These are phyloP conservation scores for Potamilus streckersoni DNA, from an alignment of 1,140 invertebrate species.

Conservation along the genomic window DNA sequence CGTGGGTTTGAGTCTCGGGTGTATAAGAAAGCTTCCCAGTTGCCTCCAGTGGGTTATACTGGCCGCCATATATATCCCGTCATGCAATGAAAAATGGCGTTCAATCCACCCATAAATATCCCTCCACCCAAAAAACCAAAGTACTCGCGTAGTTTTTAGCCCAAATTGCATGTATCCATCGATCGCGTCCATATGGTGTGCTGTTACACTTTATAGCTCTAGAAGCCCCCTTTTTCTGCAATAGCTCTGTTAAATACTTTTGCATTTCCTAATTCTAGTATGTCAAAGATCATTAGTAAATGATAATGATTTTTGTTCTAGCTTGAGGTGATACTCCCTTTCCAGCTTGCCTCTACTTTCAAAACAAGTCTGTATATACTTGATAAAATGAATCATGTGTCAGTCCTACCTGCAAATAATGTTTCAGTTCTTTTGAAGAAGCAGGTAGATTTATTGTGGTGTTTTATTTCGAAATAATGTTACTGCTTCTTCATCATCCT, in stretches of 20 bases:
- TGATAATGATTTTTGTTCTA: constrained; percentile 26
- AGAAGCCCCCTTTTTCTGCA: constrained; percentile 12
- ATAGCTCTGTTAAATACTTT: constrained; percentile 31
- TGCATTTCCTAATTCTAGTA: constrained; percentile 18
- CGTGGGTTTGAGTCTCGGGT: too few species aligned
- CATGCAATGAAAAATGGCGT: too few species aligned
- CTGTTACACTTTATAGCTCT: constrained; percentile 21
- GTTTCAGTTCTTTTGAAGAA: too few species aligned
- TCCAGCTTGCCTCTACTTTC: constrained; percentile 25
- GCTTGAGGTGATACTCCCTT: constrained; percentile 19
- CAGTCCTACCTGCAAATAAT: too few species aligned
- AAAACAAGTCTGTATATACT: constrained; percentile 10
- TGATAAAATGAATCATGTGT: too few species aligned
- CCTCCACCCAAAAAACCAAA: too few species aligned
- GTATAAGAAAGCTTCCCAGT: too few species aligned
- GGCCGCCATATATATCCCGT: too few species aligned
- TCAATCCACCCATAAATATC: too few species aligned
- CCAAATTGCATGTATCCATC: constrained; percentile 39
- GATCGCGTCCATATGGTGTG: constrained; percentile 32
- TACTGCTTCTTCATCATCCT: too few species aligned
- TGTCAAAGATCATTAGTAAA: constrained; percentile 29
- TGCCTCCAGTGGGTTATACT: too few species aligned
- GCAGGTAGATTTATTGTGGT: not conserved
- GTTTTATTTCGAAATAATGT: not conserved
- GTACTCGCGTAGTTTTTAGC: constrained; percentile 9